phyloP scores from a whole-genome alignment of 2,888 invertebrate species.

The Papilio demoleus region DNA sequence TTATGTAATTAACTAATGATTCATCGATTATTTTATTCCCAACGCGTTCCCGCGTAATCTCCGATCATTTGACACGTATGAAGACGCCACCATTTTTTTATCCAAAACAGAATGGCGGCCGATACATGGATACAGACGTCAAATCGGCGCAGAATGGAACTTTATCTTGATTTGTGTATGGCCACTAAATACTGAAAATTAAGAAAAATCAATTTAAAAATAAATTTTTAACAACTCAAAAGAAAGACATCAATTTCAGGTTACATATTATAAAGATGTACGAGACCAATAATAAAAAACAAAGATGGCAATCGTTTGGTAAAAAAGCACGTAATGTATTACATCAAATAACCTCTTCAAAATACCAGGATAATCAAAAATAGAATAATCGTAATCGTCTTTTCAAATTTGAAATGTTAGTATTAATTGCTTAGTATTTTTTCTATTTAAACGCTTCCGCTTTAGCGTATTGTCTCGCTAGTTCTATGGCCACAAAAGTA shows the following conservation, averaged over 20 bases:
- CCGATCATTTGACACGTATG: slow-evolving; percentile 57
- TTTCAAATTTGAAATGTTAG: too few relatives aligned
- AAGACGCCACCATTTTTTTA: slow-evolving; percentile 50
- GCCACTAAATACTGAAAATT: slow-evolving; percentile 46
- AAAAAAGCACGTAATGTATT: too few relatives aligned
- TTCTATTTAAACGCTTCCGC: slow-evolving; percentile 7
- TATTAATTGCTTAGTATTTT: too few relatives aligned
- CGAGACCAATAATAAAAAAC: too few relatives aligned
- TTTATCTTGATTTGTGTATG: slow-evolving; percentile 62
- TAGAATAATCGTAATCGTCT: too few relatives aligned
- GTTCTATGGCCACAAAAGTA: slow-evolving; percentile 45
- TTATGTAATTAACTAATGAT: slow-evolving; percentile 46
- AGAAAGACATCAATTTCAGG: too few relatives aligned
- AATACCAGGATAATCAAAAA: too few relatives aligned
- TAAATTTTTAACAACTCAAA: too few relatives aligned
- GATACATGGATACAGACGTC: slow-evolving; percentile 73
- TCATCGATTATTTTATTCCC: slow-evolving; percentile 48
- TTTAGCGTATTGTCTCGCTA: slow-evolving; percentile 31
- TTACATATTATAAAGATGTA: too few relatives aligned
- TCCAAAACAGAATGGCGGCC: slow-evolving; percentile 63
- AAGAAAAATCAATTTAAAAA: background rate
- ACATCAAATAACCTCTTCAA: too few relatives aligned
- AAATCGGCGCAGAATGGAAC: slow-evolving; percentile 56
- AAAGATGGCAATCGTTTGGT: too few relatives aligned
- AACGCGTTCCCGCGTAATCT: slow-evolving; percentile 51